Conservation (phyloP, 1,140 invertebrate genomes). For the Zaprionus camerounensis region DNA sequence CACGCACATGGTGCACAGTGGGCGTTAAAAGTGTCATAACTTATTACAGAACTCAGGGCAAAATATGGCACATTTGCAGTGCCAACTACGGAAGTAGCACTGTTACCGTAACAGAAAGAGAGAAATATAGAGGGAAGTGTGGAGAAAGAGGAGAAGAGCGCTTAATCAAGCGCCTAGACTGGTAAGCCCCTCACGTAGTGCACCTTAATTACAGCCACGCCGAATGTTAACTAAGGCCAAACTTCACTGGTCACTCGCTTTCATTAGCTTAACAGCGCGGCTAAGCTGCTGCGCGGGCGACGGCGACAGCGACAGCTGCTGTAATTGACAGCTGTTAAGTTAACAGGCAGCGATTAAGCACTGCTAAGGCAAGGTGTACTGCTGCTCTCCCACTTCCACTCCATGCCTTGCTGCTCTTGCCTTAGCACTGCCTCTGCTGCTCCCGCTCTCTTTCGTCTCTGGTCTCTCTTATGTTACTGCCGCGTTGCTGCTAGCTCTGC, state of each 20-base stretch:
- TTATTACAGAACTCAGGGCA: slow-evolving; percentile 64
- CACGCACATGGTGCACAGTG: slow-evolving; percentile 48
- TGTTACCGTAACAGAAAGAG: slow-evolving; percentile 8
- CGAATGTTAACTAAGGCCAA: slow-evolving; percentile 12
- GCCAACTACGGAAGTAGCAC: neutral
- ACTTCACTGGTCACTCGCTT: slow-evolving; percentile 20
- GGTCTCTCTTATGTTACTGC: neutral
- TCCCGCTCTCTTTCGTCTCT: neutral
- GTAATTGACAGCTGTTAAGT: slow-evolving; percentile 78
- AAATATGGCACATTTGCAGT: slow-evolving; percentile 65
- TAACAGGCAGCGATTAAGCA: slow-evolving; percentile 65
- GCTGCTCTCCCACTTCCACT: neutral
- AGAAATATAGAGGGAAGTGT: neutral
- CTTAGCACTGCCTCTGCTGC: neutral
- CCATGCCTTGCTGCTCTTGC: too few species aligned
- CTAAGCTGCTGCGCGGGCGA: slow-evolving; percentile 42
- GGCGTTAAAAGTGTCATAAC: slow-evolving; percentile 76
- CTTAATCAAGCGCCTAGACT: slow-evolving; percentile 61
- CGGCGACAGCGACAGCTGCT: slow-evolving; percentile 24
- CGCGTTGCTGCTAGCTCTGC: neutral
- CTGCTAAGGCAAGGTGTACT: slow-evolving; percentile 2
- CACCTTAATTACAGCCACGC: slow-evolving; percentile 70
- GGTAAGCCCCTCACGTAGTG: slow-evolving; percentile 51
- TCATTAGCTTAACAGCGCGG: slow-evolving; percentile 65
- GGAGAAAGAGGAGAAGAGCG: neutral